Evolutionary conservation across 2,797 vertebrate genomes (phyloP).

Genomic region (Telmatherina bonti): DNA sequence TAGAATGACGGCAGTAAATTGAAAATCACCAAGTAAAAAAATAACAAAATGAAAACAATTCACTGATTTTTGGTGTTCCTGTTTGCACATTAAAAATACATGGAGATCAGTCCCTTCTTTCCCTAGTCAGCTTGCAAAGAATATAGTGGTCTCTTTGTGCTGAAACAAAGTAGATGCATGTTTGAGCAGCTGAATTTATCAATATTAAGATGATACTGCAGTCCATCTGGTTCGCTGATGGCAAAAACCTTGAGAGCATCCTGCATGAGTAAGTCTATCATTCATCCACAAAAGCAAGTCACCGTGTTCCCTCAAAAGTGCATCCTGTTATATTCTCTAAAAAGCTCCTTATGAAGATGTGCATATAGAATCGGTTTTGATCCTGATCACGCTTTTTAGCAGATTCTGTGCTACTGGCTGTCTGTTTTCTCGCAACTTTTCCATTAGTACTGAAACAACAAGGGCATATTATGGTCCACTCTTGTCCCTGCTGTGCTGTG

Average conservation of each 20-base stretch:
- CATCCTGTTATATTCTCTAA: neutral
- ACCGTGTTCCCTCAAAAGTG: constrained; percentile 23
- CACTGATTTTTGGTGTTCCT: neutral
- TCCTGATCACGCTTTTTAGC: neutral
- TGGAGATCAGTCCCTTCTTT: neutral
- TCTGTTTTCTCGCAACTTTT: constrained; percentile 14
- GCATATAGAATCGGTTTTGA: neutral
- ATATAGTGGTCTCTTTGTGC: neutral
- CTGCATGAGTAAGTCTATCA: constrained; percentile 10
- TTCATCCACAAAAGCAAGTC: neutral
- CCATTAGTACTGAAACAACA: neutral
- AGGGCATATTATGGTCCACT: neutral
- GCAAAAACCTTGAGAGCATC: constrained; percentile 8
- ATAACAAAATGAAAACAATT: neutral
- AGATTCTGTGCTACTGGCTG: neutral
- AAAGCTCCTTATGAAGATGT: neutral
- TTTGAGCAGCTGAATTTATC: constrained; percentile 12
- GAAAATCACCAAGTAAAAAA: neutral
- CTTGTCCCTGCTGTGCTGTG: constrained; percentile 34
- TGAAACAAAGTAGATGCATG: neutral
- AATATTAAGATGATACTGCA: constrained; percentile 4
- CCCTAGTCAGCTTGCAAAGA: neutral
- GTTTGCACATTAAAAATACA: neutral
- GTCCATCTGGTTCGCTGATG: constrained; percentile 12
- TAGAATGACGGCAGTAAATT: neutral